phyloP scores from a whole-genome alignment of 1,140 invertebrate genomes.

The Bombus pascuorum region DNA sequence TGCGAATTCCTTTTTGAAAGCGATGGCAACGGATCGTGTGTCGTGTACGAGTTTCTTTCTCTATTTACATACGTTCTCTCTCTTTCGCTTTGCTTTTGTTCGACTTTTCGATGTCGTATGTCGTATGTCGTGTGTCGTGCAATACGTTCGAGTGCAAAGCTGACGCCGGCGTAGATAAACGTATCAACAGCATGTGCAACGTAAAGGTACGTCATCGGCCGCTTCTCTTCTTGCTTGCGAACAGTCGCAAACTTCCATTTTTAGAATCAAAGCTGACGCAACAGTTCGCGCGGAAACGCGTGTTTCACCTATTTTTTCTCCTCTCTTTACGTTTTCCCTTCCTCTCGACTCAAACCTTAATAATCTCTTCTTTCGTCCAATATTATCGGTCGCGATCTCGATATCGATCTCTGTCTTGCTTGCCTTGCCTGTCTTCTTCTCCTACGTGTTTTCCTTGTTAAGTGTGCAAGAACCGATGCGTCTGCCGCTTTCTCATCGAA shows the following conservation, averaged over 20 bases:
- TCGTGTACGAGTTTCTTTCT: too few species aligned
- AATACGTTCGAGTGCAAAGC: too few species aligned
- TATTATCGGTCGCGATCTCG: neutral
- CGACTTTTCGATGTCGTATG: neutral
- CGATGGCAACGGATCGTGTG: too few species aligned
- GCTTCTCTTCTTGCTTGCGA: conserved; percentile 14
- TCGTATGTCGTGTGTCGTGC: too few species aligned
- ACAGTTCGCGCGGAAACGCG: neutral
- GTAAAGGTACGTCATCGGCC: neutral
- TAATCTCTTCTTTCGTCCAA: neutral
- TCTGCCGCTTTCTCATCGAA: neutral
- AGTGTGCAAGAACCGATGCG: neutral
- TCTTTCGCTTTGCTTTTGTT: conserved; percentile 34
- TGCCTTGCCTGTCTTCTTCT: conserved; percentile 12
- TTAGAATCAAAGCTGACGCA: neutral
- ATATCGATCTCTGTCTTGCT: neutral
- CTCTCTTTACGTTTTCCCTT: neutral
- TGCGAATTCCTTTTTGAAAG: too few species aligned
- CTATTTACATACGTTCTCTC: neutral
- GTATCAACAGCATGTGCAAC: conserved; percentile 16
- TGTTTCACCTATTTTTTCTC: neutral
- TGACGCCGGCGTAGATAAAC: neutral
- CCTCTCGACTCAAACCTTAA: too few species aligned
- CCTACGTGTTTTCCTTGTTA: neutral
- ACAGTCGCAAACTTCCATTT: neutral